Evolutionary conservation across 2,888 invertebrate genomes (phyloP).

Genomic region (Drosophila meridionalis): DNA sequence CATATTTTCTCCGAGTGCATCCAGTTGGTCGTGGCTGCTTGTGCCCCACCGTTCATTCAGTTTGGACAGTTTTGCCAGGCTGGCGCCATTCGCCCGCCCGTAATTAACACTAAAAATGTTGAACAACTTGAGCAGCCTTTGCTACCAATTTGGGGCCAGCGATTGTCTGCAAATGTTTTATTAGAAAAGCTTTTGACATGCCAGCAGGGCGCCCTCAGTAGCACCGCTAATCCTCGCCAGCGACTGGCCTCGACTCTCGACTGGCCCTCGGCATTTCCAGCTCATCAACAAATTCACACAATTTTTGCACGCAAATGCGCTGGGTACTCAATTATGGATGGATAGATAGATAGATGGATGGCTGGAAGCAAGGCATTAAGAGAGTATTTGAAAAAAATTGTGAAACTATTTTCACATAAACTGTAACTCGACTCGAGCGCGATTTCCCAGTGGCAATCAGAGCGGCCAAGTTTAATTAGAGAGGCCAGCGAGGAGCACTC

Average conservation of each 20-base stretch:
- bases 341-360: conserved; percentile 16
- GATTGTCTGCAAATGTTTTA: conserved; percentile 75
- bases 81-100: conserved; percentile 65
- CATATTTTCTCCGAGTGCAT: conserved; percentile 24
- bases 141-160: conserved; percentile 46
- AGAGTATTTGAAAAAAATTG: conserved; percentile 56
- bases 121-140: conserved; percentile 38
- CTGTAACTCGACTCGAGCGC: conserved; percentile 54
- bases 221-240: conserved; percentile 41
- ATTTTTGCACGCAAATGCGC: conserved; percentile 76
- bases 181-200: conserved; percentile 72
- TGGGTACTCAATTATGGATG: conserved; percentile 56
- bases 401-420: conserved; percentile 80
- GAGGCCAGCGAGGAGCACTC: conserved; percentile 34
- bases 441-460: conserved; percentile 81
- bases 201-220: conserved; percentile 41
- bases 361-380: conserved; percentile 17
- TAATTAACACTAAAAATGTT: conserved; percentile 69
- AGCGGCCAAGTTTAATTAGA: conserved; percentile 78
- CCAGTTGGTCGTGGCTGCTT: conserved; percentile 8
- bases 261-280: conserved; percentile 27
- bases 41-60: conserved; percentile 40
- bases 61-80: conserved; percentile 37
- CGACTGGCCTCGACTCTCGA: conserved; percentile 7
- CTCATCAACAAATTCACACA: conserved; percentile 80